Percentiles rank a stretch among this genome's conserved stretches.
Evolutionary conservation across 2,888 invertebrate genomes (phyloP).

Genomic region (Podotricha telesiphe): DNA sequence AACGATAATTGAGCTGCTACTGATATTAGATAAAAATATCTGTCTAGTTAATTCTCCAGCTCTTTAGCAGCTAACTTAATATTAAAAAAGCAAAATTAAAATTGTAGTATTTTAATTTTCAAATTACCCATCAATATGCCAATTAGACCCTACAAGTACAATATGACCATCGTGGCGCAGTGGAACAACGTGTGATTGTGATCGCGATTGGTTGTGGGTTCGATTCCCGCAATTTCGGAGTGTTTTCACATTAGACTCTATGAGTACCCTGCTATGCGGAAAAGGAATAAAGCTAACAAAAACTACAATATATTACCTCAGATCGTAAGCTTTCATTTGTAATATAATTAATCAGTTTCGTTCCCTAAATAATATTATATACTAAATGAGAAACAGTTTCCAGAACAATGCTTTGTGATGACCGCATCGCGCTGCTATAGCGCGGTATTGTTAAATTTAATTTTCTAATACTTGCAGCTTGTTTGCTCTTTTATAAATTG

Average conservation of each 20-base stretch:
- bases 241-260: neutral
- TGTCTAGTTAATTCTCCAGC: too few species aligned
- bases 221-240: neutral
- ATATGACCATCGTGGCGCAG: too few species aligned
- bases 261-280: neutral
- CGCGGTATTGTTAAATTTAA: neutral
- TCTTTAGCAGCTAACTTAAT: too few species aligned
- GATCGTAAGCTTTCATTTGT: neutral
- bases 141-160: too few species aligned
- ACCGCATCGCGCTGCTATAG: conserved; percentile 9
- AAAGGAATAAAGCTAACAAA: too few species aligned
- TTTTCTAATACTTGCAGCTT: neutral
- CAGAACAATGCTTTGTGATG: conserved; percentile 10
- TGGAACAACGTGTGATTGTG: neutral
- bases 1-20: too few species aligned
- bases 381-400: conserved; percentile 6
- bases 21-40: too few species aligned
- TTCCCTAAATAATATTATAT: neutral
- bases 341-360: neutral
- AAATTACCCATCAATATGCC: too few species aligned
- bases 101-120: too few species aligned
- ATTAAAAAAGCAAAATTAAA: too few species aligned
- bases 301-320: neutral
- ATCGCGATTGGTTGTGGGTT: too few species aligned
- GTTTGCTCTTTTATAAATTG: neutral